Evolutionary conservation across 1,140 invertebrate genomes (phyloP).

Genomic region (Pseudobourletiella spinata): DNA sequence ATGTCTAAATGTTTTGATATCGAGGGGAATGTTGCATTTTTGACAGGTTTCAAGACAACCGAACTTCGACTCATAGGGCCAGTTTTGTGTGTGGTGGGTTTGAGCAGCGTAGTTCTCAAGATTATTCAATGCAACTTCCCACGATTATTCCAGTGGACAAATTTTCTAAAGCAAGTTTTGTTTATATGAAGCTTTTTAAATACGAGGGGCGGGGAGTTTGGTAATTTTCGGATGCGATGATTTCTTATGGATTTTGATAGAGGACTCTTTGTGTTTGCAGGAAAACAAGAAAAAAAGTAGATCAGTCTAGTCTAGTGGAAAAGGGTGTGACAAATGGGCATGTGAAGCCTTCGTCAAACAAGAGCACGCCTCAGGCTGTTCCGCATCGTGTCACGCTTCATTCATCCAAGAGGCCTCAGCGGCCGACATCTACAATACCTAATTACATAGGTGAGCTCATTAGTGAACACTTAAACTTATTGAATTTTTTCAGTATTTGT

Average conservation of each 20-base stretch:
- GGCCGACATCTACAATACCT: slow-evolving; percentile 26
- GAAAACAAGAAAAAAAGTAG: slow-evolving; percentile 22
- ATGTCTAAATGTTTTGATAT: too few relatives aligned
- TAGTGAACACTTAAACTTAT: too few relatives aligned
- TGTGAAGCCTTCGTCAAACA: slow-evolving; percentile 14
- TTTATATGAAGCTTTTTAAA: not conserved
- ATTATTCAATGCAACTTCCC: slow-evolving; percentile 33
- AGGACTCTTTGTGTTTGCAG: too few relatives aligned
- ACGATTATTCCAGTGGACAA: slow-evolving; percentile 14
- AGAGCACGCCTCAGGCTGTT: slow-evolving; percentile 14
- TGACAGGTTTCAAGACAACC: slow-evolving; percentile 32
- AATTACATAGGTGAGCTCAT: slow-evolving; percentile 23
- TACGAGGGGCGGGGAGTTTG: too few relatives aligned
- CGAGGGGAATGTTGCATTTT: too few relatives aligned
- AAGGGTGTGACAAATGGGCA: slow-evolving; percentile 26
- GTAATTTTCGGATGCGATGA: too few relatives aligned
- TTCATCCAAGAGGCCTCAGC: slow-evolving; percentile 10
- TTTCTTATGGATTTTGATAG: too few relatives aligned
- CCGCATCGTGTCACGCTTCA: slow-evolving; percentile 28
- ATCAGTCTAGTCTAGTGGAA: slow-evolving; percentile 25
- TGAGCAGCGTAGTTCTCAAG: slow-evolving; percentile 25
- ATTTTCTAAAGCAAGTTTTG: slow-evolving; percentile 24
- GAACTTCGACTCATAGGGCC: slow-evolving; percentile 32
- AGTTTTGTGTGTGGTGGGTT: slow-evolving; percentile 23
- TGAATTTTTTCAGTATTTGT: too few relatives aligned